These are phyloP conservation scores for Varanus komodoensis DNA, from an alignment of 2,113 vertebrate species.

Conservation along the genomic window DNA sequence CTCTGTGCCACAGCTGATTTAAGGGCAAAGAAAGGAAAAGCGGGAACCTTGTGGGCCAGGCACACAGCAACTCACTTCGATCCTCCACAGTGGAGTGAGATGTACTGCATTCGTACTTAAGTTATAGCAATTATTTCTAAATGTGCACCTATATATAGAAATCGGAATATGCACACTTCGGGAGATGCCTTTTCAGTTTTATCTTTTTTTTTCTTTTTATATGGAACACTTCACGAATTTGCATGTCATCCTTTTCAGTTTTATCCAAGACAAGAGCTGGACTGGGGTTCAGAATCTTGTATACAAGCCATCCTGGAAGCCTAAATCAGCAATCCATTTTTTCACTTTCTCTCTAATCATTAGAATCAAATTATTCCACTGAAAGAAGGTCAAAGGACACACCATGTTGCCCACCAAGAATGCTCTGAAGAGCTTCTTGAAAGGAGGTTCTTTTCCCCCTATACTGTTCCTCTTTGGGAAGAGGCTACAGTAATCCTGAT, in stretches of 20 bases:
- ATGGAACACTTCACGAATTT: too few species aligned
- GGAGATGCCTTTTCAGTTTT: not conserved
- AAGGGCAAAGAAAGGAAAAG: not conserved
- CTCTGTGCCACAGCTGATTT: too few species aligned
- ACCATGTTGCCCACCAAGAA: not conserved
- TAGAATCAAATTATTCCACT: not conserved
- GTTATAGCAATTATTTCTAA: not conserved
- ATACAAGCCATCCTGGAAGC: not conserved
- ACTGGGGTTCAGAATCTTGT: not conserved
- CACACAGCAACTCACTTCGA: too few species aligned
- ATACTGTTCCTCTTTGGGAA: not conserved
- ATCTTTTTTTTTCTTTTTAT: too few species aligned
- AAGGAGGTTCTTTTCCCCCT: not conserved
- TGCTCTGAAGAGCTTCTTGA: not conserved
- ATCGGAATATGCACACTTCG: not conserved
- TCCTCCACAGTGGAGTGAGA: not conserved
- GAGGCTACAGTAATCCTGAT: fast-evolving
- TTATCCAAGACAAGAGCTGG: not conserved
- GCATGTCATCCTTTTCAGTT: too few species aligned
- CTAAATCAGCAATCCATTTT: not conserved
- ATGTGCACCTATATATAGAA: not conserved
- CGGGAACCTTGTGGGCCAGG: not conserved
- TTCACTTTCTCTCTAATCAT: not conserved
- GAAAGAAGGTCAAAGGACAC: not conserved
- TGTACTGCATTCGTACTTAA: not conserved